phyloP scores from a whole-genome alignment of 2,797 vertebrate genomes.

The Eurystomus glaucurus region DNA sequence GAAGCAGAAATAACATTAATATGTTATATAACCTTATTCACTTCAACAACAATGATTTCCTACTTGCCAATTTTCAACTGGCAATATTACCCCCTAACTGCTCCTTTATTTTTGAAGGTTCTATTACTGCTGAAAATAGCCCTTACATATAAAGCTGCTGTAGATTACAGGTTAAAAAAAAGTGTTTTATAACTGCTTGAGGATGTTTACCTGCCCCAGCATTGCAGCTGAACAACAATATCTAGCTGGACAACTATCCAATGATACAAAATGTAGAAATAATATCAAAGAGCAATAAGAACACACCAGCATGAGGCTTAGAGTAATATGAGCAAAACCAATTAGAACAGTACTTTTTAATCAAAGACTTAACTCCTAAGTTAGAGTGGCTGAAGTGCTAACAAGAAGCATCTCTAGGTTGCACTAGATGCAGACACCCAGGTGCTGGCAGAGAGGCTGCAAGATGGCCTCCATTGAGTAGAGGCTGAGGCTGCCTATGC shows the following conservation, averaged over 20 bases:
- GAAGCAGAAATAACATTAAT: neutral
- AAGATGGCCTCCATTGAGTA: accelerated
- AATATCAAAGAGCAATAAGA: neutral
- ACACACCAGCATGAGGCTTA: neutral
- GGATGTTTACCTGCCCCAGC: neutral
- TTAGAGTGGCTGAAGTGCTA: neutral
- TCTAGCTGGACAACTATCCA: too few relatives aligned
- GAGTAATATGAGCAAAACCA: neutral
- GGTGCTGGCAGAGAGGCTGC: neutral
- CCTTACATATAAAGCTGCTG: neutral
- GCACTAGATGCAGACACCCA: neutral
- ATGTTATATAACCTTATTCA: neutral
- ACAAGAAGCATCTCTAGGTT: neutral
- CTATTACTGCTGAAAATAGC: neutral
- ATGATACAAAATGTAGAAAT: neutral
- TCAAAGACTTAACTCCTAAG: neutral
- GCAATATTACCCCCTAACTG: neutral
- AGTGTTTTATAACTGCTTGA: neutral
- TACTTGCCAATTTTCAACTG: neutral
- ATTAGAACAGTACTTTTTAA: neutral
- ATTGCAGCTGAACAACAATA: neutral
- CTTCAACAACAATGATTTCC: neutral
- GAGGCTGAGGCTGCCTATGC: accelerated
- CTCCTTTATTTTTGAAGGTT: neutral
- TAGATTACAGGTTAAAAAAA: neutral